Evolutionary conservation across 2,888 invertebrate species (phyloP).

Genomic region (Chrysolina haemoptera): DNA sequence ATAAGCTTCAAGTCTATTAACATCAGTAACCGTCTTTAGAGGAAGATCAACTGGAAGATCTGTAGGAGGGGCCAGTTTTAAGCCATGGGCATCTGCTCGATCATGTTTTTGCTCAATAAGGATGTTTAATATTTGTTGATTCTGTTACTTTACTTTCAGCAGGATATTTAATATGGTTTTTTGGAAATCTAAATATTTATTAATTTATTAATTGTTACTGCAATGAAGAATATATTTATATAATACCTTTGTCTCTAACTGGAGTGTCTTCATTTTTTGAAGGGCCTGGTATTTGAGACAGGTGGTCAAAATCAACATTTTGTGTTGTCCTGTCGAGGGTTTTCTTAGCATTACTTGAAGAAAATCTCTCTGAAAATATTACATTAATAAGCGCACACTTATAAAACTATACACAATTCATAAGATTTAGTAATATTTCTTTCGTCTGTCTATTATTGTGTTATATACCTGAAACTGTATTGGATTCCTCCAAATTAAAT

Average conservation of each 20-base stretch:
- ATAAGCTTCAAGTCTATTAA: constrained; percentile 22
- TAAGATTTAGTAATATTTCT: constrained; percentile 23
- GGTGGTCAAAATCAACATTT: constrained; percentile 23
- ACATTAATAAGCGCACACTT: constrained; percentile 23
- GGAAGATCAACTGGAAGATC: constrained; percentile 23
- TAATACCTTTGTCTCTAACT: constrained; percentile 21
- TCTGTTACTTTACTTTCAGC: constrained; percentile 19
- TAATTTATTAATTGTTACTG: constrained; percentile 18
- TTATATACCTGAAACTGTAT: constrained; percentile 23
- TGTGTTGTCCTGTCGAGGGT: constrained; percentile 24
- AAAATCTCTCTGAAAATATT: constrained; percentile 17
- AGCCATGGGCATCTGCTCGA: constrained; percentile 20
- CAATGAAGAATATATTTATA: constrained; percentile 16
- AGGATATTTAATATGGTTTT: constrained; percentile 24
- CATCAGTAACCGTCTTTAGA: constrained; percentile 24
- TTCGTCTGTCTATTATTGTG: constrained; percentile 23
- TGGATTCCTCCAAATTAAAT: constrained; percentile 22
- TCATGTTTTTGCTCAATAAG: constrained; percentile 23
- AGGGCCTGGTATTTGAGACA: constrained; percentile 22
- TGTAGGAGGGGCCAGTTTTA: constrained; percentile 22
- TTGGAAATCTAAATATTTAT: constrained; percentile 23
- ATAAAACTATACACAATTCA: constrained; percentile 20
- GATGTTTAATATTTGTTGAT: constrained; percentile 24
- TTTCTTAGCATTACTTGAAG: constrained; percentile 23
- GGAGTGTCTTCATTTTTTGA: constrained; percentile 22